These are phyloP conservation scores for Hippolais icterina DNA, from an alignment of 2,113 vertebrate species.

Conservation along the genomic window DNA sequence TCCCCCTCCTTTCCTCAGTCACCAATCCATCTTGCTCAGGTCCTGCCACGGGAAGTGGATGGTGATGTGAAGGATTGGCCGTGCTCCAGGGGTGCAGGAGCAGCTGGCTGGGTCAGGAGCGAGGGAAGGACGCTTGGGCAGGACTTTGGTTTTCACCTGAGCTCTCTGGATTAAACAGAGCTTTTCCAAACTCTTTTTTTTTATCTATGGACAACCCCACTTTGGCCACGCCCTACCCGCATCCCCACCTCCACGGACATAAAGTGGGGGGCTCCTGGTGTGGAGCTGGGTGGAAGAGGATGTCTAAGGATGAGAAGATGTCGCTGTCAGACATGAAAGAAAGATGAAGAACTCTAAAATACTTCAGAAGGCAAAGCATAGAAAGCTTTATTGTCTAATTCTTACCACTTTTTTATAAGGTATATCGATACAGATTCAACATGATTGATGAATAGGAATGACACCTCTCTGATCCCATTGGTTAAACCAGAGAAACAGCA, in stretches of 20 bases:
- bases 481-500: too few relatives aligned
- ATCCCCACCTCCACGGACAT: neutral
- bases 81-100: neutral
- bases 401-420: too few relatives aligned
- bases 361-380: too few relatives aligned
- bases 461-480: too few relatives aligned
- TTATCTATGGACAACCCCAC: neutral
- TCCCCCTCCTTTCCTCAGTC: neutral
- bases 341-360: too few relatives aligned
- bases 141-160: neutral
- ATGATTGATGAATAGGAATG: too few relatives aligned
- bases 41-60: neutral
- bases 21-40: neutral
- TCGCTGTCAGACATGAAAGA: too few relatives aligned
- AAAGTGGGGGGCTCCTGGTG: neutral
- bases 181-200: neutral
- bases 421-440: too few relatives aligned
- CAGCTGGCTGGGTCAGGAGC: neutral
- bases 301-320: neutral
- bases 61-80: neutral
- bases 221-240: neutral
- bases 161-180: neutral
- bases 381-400: too few relatives aligned
- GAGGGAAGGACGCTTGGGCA: neutral
- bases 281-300: neutral